Evolutionary conservation across 2,113 vertebrate species (phyloP), one percentile per base, ranked within the genome.

Genomic region (Ceyx margarethae): DNA sequence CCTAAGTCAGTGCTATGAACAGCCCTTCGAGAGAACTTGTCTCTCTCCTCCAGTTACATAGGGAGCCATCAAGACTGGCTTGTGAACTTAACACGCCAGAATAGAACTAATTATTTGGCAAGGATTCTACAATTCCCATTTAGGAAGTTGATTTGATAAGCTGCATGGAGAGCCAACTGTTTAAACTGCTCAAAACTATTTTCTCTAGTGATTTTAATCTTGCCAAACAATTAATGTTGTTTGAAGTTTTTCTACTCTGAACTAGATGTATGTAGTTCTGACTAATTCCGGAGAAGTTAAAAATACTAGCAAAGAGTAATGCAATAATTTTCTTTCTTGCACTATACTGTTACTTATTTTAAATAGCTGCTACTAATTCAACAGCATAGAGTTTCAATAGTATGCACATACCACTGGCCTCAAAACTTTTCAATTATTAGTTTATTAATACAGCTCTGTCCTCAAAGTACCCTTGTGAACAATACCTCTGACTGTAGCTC

Each of bases 61-160:
- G 20, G 13, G 33, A 94, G 46, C 37, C 56, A 82, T 54, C 64
- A 62, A 87, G 85, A 87, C 2, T 69, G 56, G 13, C 68, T 83
- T 62, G 16, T 66, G 68, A 93, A 81, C 21, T 57, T 74, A 91
- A 80, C 29, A 77, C 29, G 91, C 12, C 26, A 85, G 48, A 87
- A 91, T 5, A 75, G 51, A 91, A 28, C 31, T 76, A 76, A 94
- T 71, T 85, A 71, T 67, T 86, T 93, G 77, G 56, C 72, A 62
- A 60, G 19, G 66, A 18, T 76, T 92, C 83, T 57, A 42, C 62
- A 77, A 71, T 87, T 86, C 67, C 56, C n/a, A 72, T 91, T 82
- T 67, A 94, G 42, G 69, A 93, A 90, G 71, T 35, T 94, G 35
- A 65, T 64, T 84, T 74, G 46, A 91, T 73, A 84, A 95, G 92